A percentile compares a stretch with the other conserved stretches of the same genome.
These are phyloP conservation scores for Cryptops parisi DNA, from an alignment of 2,888 invertebrate species.

Conservation along the genomic window DNA sequence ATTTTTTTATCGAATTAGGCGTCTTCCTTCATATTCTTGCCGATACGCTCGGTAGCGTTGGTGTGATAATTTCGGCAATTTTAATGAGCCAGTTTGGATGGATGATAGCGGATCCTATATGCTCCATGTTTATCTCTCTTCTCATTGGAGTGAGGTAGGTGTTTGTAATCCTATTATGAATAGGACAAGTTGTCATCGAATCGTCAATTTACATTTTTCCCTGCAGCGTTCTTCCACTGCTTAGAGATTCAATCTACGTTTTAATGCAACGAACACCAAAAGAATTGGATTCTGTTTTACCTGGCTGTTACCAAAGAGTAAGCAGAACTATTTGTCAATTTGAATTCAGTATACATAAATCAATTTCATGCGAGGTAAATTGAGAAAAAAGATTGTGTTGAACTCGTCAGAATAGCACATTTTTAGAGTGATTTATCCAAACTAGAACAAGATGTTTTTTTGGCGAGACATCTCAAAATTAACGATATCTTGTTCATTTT, in stretches of 20 bases:
- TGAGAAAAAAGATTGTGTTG: no score
- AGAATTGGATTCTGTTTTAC: conserved; percentile 16
- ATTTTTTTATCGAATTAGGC: no score
- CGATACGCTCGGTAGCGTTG: conserved; percentile 90
- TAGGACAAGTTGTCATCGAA: no score
- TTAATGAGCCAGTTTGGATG: conserved; percentile 92
- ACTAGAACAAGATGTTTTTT: no score
- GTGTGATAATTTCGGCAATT: conserved; percentile 87
- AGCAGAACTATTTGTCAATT: no score
- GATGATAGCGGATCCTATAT: conserved; percentile 98
- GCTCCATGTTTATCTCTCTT: conserved; percentile 89
- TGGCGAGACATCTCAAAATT: no score
- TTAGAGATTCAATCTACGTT: conserved; percentile 15
- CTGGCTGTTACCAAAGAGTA: conserved; percentile 18
- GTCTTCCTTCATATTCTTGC: conserved; percentile 94
- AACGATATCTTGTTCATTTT: no score
- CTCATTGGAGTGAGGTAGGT: conserved; percentile 73
- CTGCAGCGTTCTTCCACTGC: conserved; percentile 15
- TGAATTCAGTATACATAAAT: no score
- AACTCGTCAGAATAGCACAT: no score
- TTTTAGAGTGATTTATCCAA: no score
- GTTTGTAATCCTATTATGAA: no score
- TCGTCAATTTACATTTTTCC: no score
- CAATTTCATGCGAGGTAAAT: neutral
- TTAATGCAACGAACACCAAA: conserved; percentile 18